A percentile compares a stretch with the other conserved stretches of the same genome.
These are phyloP conservation scores for Larimichthys crocea DNA, from an alignment of 2,113 vertebrate species.

Conservation along the genomic window DNA sequence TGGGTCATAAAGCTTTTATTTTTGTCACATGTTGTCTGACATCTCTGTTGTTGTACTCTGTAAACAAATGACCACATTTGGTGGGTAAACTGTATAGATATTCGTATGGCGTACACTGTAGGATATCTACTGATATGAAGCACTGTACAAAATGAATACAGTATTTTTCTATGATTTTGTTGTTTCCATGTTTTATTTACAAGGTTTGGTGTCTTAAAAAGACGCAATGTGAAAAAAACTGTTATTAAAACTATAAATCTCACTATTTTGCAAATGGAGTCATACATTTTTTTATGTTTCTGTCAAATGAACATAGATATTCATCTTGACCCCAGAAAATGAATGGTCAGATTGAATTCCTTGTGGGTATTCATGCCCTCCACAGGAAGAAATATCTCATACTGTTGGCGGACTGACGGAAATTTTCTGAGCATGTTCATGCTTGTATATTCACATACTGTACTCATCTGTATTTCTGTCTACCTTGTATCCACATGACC, in stretches of 20 bases:
- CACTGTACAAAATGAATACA: not conserved
- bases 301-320: no score
- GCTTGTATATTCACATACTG: not conserved
- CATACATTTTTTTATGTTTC: not conserved
- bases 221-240: not conserved
- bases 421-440: not conserved
- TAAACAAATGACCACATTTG: not conserved
- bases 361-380: not conserved
- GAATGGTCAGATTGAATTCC: not conserved
- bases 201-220: not conserved
- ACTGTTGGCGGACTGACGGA: not conserved
- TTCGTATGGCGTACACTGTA: not conserved
- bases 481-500: not conserved
- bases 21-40: not conserved
- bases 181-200: not conserved
- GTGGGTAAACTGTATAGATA: not conserved
- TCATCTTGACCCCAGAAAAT: slow-evolving; percentile 1
- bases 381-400: not conserved
- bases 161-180: not conserved
- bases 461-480: not conserved
- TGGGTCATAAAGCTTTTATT: not conserved
- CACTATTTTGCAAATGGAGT: not conserved
- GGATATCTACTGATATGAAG: slow-evolving; percentile 11
- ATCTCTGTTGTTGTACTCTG: not conserved
- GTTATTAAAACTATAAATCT: slow-evolving; percentile 56